Conservation (phyloP, 2,888 invertebrate species). For the Crepidodera aurea region DNA sequence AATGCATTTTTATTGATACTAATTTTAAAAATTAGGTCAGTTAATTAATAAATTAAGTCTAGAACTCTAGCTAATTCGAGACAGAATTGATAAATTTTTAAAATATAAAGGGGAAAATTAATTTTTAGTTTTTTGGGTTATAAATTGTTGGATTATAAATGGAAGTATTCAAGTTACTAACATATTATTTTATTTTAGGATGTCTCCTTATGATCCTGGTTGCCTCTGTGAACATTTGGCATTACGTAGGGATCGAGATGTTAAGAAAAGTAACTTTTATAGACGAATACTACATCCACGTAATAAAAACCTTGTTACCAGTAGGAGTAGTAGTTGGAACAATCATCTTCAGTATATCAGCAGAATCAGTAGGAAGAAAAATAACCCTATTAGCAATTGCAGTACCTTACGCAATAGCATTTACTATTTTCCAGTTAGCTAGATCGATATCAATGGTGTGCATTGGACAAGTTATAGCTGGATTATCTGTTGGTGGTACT, state of each 20-base stretch:
- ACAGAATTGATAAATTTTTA: no score
- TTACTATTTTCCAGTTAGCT: slow-evolving; percentile 14
- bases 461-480: slow-evolving; percentile 22
- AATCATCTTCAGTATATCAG: slow-evolving; percentile 16
- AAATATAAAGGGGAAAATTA: no score
- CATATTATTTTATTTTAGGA: slow-evolving; percentile 22
- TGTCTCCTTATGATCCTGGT: slow-evolving; percentile 7
- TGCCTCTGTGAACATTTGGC: slow-evolving; percentile 2
- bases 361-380: slow-evolving; percentile 18
- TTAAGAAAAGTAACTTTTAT: slow-evolving; percentile 15
- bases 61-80: no score
- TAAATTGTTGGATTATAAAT: no score
- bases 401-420: slow-evolving; percentile 10
- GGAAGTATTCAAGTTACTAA: no score
- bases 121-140: no score
- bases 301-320: slow-evolving; percentile 11
- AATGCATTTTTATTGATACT: no score
- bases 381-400: slow-evolving; percentile 13
- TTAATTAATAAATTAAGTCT: no score
- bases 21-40: no score
- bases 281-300: not conserved
- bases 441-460: slow-evolving; percentile 5
- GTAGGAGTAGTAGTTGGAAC: slow-evolving; percentile 14
- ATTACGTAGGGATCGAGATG: slow-evolving; percentile 5
- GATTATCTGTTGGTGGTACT: slow-evolving; percentile 19